Percentiles rank a stretch among this genome's conserved stretches.
These are phyloP conservation scores for Nudaria mundana DNA, from an alignment of 2,888 invertebrate genomes.

Conservation along the genomic window DNA sequence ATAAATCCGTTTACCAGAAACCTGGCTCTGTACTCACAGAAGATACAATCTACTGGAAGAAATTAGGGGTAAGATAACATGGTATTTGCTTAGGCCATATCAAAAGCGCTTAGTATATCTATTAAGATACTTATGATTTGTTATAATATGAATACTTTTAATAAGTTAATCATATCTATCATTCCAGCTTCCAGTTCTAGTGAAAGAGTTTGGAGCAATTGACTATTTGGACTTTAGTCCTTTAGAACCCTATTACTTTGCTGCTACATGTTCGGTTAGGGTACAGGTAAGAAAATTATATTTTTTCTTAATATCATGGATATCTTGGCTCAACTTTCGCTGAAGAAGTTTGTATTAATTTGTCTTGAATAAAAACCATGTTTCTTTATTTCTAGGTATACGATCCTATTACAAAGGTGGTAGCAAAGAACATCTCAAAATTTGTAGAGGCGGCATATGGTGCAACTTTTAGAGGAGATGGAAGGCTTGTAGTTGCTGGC, in stretches of 20 bases:
- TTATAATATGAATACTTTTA: neutral
- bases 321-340: no score
- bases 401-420: conserved; percentile 91
- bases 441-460: conserved; percentile 93
- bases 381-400: conserved; percentile 88
- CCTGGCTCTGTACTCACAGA: conserved; percentile 85
- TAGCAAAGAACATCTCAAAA: conserved; percentile 89
- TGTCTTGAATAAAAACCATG: no score
- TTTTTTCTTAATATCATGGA: no score
- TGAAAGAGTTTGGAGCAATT: conserved; percentile 96
- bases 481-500: conserved; percentile 91
- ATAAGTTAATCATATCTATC: conserved; percentile 2
- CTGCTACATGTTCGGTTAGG: conserved; percentile 94
- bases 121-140: no score
- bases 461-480: conserved; percentile 91
- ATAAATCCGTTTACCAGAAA: conserved; percentile 85
- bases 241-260: conserved; percentile 93
- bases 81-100: no score
- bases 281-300: conserved; percentile 79
- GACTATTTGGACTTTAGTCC: conserved; percentile 96
- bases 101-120: no score
- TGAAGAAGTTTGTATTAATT: no score
- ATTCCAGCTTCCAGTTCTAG: conserved; percentile 87
- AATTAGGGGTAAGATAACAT: conserved; percentile 85
- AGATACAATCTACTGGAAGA: conserved; percentile 94